Evolutionary conservation across 2,888 invertebrate species (phyloP), one percentile per base, ranked within the genome.

Genomic region (Spilosoma lubricipeda): DNA sequence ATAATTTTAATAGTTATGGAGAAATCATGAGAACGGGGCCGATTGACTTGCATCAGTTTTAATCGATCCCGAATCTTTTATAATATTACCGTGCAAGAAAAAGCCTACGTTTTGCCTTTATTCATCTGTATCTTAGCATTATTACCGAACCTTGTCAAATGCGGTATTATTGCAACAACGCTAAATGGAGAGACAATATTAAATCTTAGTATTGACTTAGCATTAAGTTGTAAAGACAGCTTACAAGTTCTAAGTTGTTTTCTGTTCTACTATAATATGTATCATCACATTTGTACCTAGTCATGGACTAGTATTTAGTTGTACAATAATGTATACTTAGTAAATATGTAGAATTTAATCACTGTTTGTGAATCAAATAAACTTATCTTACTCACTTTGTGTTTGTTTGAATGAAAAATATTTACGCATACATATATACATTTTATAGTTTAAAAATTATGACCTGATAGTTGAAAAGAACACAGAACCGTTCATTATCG

Each of bases 301-400:
- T 89, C 87, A 83, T 77, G 7, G 85, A 87, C 88, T 88, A 87
- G 88, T 80, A 80, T 75, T 80, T 79, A 80, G 78, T 82, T 77
- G 66, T 82, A 81, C 77, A 67, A 79, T 75, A 75, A 79, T 82
- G 80, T 80, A 80, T 80, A 85, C 77, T 74, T 81, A 87, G 86
- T 86, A 81, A 84, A 84, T 80, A 56, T 56, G 23, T 56, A 63
- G 79, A 80, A 78, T 88, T 80, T 85, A 85, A 83, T 77, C 78
- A 71, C 74, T 83, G 80, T 80, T 80, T 80, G 84, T 82, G 77
- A 78, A 85, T 85, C 56, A 77, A 83, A 84, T 85, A 84, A 85
- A 82, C 59, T 82, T 71, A 45, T 71, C 45, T 73, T 68, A 71
- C 33, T 52, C 18, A 73, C 5, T 27, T 9, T 23, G 36, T 64